phyloP scores from a whole-genome alignment of 2,797 vertebrate genomes.

The Sebastes minor region DNA sequence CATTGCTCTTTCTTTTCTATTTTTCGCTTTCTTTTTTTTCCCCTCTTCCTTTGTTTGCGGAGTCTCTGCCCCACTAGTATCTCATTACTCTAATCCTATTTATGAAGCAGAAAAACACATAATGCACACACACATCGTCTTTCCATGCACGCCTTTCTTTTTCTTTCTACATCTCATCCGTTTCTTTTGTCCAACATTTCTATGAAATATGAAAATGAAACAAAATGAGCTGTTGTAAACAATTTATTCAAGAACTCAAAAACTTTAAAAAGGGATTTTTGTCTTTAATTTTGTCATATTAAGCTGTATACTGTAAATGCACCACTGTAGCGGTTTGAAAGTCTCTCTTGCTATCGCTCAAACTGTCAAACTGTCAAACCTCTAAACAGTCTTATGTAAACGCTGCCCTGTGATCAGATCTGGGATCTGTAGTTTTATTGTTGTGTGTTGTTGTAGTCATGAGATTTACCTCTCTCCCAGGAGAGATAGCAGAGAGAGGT shows the following conservation, averaged over 20 bases:
- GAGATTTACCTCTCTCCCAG: not conserved
- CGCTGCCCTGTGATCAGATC: conserved; percentile 2
- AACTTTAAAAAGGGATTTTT: no score
- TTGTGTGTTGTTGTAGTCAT: conserved; percentile 27
- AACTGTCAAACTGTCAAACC: not conserved
- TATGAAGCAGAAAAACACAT: conserved; percentile 27
- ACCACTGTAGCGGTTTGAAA: not conserved
- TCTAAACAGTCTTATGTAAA: conserved; percentile 27
- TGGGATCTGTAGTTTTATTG: conserved; percentile 40
- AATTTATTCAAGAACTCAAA: no score
- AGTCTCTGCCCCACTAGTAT: conserved; percentile 52
- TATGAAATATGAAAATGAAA: not conserved
- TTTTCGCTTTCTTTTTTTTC: not conserved
- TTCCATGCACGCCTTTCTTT: not conserved
- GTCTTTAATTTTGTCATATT: not conserved
- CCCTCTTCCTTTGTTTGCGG: conserved; percentile 45
- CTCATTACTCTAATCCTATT: conserved; percentile 68
- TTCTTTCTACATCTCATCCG: not conserved
- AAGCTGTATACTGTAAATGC: not conserved
- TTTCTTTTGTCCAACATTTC: not conserved
- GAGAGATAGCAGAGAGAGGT: conserved; percentile 22
- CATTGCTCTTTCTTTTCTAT: conserved; percentile 12
- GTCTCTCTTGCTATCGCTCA: not conserved
- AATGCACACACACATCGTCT: not conserved
- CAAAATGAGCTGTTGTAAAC: not conserved